phyloP scores from a whole-genome alignment of 2,797 vertebrate genomes.

The Sarcoramphus papa region DNA sequence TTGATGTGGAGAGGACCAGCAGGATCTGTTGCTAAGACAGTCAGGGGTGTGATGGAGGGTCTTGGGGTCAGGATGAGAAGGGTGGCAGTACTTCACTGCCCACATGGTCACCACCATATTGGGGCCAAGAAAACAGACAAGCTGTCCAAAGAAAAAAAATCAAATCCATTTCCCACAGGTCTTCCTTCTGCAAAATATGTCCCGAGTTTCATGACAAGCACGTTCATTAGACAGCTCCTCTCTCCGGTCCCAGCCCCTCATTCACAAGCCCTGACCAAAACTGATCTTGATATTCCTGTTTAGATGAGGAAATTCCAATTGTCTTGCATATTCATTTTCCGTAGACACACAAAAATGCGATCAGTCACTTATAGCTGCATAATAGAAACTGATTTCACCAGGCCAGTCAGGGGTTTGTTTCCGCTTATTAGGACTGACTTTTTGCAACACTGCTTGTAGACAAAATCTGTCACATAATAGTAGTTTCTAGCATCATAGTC shows the following conservation, averaged over 20 bases:
- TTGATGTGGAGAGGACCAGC: not conserved
- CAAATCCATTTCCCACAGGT: not conserved
- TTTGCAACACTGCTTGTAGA: not conserved
- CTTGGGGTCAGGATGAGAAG: not conserved
- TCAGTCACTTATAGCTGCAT: not conserved
- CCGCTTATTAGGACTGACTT: not conserved
- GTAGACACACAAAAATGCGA: not conserved
- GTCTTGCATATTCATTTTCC: not conserved
- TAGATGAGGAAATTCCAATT: not conserved
- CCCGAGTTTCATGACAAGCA: not conserved
- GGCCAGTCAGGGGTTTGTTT: not conserved
- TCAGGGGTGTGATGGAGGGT: not conserved
- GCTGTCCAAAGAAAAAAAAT: not conserved
- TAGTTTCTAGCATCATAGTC: not conserved
- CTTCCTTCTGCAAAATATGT: not conserved
- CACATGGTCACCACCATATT: no score
- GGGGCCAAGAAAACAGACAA: not conserved
- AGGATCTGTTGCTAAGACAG: not conserved
- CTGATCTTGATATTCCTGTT: slow-evolving; percentile 7
- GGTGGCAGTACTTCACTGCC: not conserved
- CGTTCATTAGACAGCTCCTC: not conserved
- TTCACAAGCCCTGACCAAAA: not conserved
- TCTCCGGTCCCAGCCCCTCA: not conserved
- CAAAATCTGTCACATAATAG: not conserved
- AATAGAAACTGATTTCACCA: not conserved